phyloP scores from a whole-genome alignment of 2,113 vertebrate genomes.

The Emydocephalus ijimae region DNA sequence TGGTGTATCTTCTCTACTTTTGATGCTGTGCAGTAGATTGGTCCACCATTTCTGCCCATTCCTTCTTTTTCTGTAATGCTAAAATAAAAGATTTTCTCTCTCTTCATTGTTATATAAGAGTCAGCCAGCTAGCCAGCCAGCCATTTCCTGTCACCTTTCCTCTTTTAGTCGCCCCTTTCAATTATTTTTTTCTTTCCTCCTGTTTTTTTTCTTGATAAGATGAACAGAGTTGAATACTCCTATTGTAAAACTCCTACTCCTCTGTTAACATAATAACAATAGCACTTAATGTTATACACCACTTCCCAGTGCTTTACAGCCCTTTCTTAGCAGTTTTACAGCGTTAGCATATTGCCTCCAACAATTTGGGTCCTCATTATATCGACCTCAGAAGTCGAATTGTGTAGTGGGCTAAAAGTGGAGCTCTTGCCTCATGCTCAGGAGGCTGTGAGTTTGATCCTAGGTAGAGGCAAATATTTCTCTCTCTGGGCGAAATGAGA shows the following conservation, averaged over 20 bases:
- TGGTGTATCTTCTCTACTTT: background rate
- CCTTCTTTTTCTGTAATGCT: background rate
- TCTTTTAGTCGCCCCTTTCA: background rate
- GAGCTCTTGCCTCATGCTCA: too few relatives aligned
- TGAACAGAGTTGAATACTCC: background rate
- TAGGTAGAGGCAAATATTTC: too few relatives aligned
- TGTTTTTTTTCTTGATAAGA: background rate
- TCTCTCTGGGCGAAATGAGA: too few relatives aligned
- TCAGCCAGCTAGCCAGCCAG: background rate
- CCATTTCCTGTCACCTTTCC: background rate
- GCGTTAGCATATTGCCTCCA: too few relatives aligned
- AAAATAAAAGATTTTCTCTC: background rate
- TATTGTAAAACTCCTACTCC: background rate
- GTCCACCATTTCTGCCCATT: background rate
- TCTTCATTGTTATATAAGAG: background rate
- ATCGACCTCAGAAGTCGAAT: too few relatives aligned
- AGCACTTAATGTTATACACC: too few relatives aligned
- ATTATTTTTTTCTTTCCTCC: background rate
- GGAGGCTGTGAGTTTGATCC: too few relatives aligned
- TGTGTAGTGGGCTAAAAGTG: too few relatives aligned
- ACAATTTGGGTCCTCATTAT: too few relatives aligned
- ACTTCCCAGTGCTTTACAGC: too few relatives aligned
- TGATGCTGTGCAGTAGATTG: background rate
- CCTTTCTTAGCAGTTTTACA: too few relatives aligned
- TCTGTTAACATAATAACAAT: background rate